Percentiles rank a stretch among this genome's conserved stretches.
Conservation (phyloP, 2,113 vertebrate genomes). For the Cheilinus undulatus region DNA sequence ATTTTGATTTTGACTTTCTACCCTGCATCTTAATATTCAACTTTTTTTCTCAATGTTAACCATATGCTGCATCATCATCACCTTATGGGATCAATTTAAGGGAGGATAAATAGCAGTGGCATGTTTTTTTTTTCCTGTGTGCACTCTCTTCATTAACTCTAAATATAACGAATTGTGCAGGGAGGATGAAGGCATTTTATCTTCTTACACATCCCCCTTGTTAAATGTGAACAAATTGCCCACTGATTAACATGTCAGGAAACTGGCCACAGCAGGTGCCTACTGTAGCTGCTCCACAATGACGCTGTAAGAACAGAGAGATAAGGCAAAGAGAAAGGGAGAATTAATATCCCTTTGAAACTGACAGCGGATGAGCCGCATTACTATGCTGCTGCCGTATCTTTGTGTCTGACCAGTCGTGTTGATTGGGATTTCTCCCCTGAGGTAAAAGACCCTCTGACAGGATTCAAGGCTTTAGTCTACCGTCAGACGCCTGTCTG, state of each 20-base stretch:
- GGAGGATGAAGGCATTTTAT: conserved; percentile 62
- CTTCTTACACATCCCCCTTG: conserved; percentile 49
- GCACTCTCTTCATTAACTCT: conserved; percentile 53
- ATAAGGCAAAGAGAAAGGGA: conserved; percentile 57
- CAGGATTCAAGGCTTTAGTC: conserved; percentile 73
- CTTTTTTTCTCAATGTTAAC: background rate
- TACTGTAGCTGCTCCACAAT: conserved; percentile 50
- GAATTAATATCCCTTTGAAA: conserved; percentile 77
- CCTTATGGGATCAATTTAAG: conserved; percentile 1
- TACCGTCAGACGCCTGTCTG: conserved; percentile 78
- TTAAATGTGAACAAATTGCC: conserved; percentile 74
- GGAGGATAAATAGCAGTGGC: conserved; percentile 3
- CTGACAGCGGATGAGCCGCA: conserved; percentile 58
- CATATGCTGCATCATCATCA: background rate
- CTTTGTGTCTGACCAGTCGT: conserved; percentile 68
- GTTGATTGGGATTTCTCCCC: conserved; percentile 80
- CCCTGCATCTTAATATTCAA: background rate
- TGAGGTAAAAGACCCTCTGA: conserved; percentile 73
- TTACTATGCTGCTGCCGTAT: conserved; percentile 70
- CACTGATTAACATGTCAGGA: conserved; percentile 74
- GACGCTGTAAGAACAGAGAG: conserved; percentile 48
- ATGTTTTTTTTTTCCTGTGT: conserved; percentile 13
- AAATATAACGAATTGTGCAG: conserved; percentile 22
- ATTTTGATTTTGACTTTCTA: background rate
- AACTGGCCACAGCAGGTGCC: conserved; percentile 36